Evolutionary conservation across 2,797 vertebrate species (phyloP), one percentile per base, ranked within the genome.

Genomic region (Xyrichtys novacula): DNA sequence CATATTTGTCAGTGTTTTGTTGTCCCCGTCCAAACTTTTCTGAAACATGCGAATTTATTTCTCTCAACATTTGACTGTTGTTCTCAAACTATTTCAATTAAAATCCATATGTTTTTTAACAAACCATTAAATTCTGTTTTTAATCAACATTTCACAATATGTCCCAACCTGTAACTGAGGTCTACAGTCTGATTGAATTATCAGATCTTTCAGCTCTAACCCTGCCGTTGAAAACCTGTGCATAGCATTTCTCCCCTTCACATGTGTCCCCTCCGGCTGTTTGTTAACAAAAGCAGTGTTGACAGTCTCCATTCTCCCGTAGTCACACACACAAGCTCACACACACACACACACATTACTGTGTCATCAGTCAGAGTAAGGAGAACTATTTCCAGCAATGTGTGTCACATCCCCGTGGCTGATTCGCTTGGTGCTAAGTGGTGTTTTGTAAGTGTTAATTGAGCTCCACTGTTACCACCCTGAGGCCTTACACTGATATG

Each of bases 401-500:
- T 54, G 67, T 36, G 40, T 58, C 1, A 2, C 34, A 25, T 44
- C 61, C 78, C 68, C 54, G 53, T 57, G 65, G 76, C 54, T 57
- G 47, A 12, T 55, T 68, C 49, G 20, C 28, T n/a, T 32, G 2
- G 64, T 69, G 69, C 46, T 83, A 87, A 85, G 42, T 78, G 75
- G 46, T 74, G 39, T 65, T 78, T 79, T 69, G 11, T 25, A 38
- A 34, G 75, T 74, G 75, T 63, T 84, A 83, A 87, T 72, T 80
- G 70, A 69, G 43, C 53, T 46, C 59, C 25, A 39, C 46, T 64
- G 63, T 72, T 60, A 58, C 62, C 46, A 60, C 29, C 60, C 40
- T 25, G 15, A 78, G 62, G 68, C 15, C 16, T 56, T 17, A 38
- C 20, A 11, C 11, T 68, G 10, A 71, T 34, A 65, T 46, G 22